Percentiles rank a stretch among this genome's conserved stretches.
Conservation (phyloP, 1,140 invertebrate species). For the Diplogasteroides magnus region DNA sequence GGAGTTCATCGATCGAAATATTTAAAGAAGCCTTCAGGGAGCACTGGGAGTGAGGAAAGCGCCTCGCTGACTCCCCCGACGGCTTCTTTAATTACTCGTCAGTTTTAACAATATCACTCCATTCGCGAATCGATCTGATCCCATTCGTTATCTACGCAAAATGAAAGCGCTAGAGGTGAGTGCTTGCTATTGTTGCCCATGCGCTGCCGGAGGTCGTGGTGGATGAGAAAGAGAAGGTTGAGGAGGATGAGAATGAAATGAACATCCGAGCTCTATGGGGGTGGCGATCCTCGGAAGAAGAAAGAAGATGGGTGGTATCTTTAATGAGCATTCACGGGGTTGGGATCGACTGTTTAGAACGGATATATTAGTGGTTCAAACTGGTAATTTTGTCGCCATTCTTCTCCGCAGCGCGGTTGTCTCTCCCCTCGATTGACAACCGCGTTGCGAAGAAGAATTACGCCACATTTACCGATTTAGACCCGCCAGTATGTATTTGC, state of each 20-base stretch:
- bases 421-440: too few relatives aligned
- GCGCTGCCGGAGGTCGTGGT: background rate
- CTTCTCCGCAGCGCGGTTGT: too few relatives aligned
- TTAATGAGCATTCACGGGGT: conserved; percentile 18
- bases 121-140: background rate
- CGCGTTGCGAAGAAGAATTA: too few relatives aligned
- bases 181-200: background rate
- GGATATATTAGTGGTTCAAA: too few relatives aligned
- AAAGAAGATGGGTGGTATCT: conserved; percentile 15
- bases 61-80: background rate
- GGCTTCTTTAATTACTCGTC: conserved; percentile 11
- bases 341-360: too few relatives aligned
- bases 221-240: too few relatives aligned
- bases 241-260: too few relatives aligned
- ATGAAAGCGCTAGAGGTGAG: background rate
- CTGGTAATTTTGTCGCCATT: too few relatives aligned
- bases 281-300: conserved; percentile 11
- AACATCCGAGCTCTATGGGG: conserved; percentile 21
- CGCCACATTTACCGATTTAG: too few relatives aligned
- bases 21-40: conserved; percentile 1
- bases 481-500: too few relatives aligned
- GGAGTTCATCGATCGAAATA: background rate
- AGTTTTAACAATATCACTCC: background rate
- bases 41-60: conserved; percentile 3
- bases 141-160: background rate